Evolutionary conservation across 1,140 invertebrate species (phyloP), one percentile per base, ranked within the genome.

Genomic region (Euura saliciscinereae): DNA sequence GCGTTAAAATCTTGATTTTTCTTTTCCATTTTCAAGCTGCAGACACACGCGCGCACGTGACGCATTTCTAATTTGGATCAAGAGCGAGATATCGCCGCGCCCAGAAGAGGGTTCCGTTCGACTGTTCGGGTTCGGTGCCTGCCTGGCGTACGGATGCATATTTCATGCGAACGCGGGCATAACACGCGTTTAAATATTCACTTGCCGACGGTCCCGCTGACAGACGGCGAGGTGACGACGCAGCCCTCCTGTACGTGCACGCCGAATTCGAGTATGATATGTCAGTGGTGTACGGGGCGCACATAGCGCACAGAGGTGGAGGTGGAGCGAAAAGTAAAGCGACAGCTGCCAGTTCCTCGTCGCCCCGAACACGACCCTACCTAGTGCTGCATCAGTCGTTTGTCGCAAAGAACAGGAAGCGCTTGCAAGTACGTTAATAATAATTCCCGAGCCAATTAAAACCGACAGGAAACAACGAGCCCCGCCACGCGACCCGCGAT

Each of bases 391-490:
- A 72, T 73, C 72, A 66, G 76, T 69, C 65, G 75, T 81, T 78
- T 83, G 80, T 78, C 80, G 76, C 75, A 79, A 79, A 74, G 78
- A 79, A 77, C 79, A 81, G 80, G 80, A 80, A 80, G 78, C 79
- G 77, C 80, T 80, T 75, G 79, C 75, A 72, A 74, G 51, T 59
- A 78, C 78, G 80, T 81, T 81, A 81, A 81, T 80, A 81, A n/a
- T 59, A 59, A 59, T 59, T 59, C 51, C 8, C 13, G 51, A 81
- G 78, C 80, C 80, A 81, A 81, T 81, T 81, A 81, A 81, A 81
- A 81, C 74, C 78, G 73, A 79, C 80, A 81, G 80, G 80, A 81
- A 80, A 78, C 76, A 71, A 28, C 28, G 28, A 71, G 43, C 66
- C 66, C 11, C 8, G 66, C 3, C 66, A 7, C 8, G 66, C 43